A percentile compares a stretch with the other conserved stretches of the same genome.
Conservation (phyloP, 2,888 invertebrate genomes). For the Aphodius granarius region DNA sequence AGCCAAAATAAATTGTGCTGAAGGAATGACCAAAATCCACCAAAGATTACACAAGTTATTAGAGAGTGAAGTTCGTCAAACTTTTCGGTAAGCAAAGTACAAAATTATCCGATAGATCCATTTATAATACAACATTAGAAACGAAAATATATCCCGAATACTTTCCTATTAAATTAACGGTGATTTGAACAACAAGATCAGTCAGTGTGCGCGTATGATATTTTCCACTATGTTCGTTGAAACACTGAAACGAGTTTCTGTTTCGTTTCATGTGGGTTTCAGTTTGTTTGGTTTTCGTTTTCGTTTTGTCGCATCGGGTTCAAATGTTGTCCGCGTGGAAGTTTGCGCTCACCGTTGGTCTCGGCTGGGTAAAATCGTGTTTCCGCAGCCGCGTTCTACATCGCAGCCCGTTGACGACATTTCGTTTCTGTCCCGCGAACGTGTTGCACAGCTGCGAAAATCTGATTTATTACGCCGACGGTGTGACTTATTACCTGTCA, state of each 20-base stretch:
- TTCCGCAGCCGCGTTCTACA: neutral
- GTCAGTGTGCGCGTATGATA: too few relatives aligned
- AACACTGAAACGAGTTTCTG: neutral
- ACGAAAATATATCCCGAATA: too few relatives aligned
- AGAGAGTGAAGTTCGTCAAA: too few relatives aligned
- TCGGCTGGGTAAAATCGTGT: neutral
- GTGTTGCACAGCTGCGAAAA: neutral
- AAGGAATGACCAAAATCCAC: too few relatives aligned
- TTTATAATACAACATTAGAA: too few relatives aligned
- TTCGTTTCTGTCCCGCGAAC: neutral
- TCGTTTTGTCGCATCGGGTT: neutral
- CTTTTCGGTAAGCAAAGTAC: too few relatives aligned
- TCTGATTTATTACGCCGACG: neutral
- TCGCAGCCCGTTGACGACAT: neutral
- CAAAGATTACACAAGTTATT: too few relatives aligned
- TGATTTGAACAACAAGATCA: too few relatives aligned
- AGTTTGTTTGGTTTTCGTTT: neutral
- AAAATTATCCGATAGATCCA: too few relatives aligned
- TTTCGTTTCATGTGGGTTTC: neutral
- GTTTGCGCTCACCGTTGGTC: neutral
- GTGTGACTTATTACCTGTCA: conserved; percentile 12
- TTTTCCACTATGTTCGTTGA: neutral
- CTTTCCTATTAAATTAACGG: too few relatives aligned
- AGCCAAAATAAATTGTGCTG: too few relatives aligned
- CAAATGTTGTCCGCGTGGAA: neutral